These are phyloP conservation scores for Physella acuta DNA, from an alignment of 1,140 invertebrate genomes.

Conservation along the genomic window DNA sequence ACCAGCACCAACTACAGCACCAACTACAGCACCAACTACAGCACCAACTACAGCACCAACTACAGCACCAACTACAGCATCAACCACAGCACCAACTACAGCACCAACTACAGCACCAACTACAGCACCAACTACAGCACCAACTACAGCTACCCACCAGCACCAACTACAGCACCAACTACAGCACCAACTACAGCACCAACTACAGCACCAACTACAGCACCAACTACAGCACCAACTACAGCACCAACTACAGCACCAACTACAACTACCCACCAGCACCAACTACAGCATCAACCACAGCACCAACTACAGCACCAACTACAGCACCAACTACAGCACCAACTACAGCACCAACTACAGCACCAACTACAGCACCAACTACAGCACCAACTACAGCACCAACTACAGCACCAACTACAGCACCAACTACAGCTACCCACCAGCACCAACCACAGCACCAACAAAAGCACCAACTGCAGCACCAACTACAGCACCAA, in stretches of 20 bases:
- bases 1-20: background rate
- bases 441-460: background rate
- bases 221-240: background rate
- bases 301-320: background rate
- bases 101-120: background rate
- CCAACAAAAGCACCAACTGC: background rate
- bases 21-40: background rate
- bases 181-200: background rate
- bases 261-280: background rate
- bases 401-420: background rate
- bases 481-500: background rate
- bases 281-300: background rate
- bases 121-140: background rate
- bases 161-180: background rate
- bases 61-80: background rate
- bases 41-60: background rate
- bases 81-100: background rate
- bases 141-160: too few species aligned
- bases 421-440: background rate
- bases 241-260: background rate
- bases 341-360: background rate
- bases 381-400: background rate
- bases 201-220: background rate
- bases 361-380: background rate
- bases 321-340: background rate